These are phyloP conservation scores for Tragelaphus scriptus DNA, from an alignment of 2,113 vertebrate genomes.

Conservation along the genomic window DNA sequence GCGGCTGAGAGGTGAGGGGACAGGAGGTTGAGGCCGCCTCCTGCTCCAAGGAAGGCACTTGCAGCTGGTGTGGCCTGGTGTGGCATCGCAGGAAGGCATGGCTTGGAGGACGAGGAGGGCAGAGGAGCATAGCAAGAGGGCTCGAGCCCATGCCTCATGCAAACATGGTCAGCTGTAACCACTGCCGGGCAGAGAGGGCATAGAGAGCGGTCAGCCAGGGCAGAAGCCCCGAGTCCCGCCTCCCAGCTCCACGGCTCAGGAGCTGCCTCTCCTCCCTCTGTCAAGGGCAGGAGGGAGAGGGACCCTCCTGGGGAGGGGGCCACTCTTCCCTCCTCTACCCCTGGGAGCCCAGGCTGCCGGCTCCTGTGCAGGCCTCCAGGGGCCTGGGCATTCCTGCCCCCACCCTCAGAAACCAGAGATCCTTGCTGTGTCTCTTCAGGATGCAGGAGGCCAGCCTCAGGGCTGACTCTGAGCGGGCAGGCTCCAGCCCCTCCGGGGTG, in stretches of 20 bases:
- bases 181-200: slow-evolving; percentile 53
- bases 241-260: not conserved
- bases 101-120: not conserved
- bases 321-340: not conserved
- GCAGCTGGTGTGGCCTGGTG: slow-evolving; percentile 14
- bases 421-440: not conserved
- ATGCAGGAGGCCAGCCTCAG: not conserved
- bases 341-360: not conserved
- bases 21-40: not conserved
- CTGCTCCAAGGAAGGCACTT: slow-evolving; percentile 73
- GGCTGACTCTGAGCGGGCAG: not conserved
- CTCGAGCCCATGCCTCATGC: slow-evolving; percentile 59
- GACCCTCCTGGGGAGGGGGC: accelerated
- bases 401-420: not conserved
- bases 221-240: not conserved
- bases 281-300: not conserved
- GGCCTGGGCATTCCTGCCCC: not conserved
- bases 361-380: not conserved
- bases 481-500: accelerated
- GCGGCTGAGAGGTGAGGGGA: not conserved
- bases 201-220: not conserved
- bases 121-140: not conserved
- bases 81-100: not conserved
- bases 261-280: not conserved
- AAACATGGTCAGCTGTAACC: slow-evolving; percentile 84